phyloP scores from a whole-genome alignment of 2,797 vertebrate species.

The Sebastes ruberrimus region DNA sequence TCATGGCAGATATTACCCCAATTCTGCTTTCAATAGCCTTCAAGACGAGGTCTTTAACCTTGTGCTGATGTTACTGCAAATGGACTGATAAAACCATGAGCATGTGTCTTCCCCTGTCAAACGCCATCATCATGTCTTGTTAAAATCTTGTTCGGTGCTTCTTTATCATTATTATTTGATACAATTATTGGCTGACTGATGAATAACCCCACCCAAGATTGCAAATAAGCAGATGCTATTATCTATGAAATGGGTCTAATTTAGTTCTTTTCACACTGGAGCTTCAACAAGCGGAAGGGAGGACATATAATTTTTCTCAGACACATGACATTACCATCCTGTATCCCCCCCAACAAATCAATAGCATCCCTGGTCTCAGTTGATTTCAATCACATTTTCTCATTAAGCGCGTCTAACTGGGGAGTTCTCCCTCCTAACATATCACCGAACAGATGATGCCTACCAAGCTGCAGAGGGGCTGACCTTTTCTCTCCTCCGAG shows the following conservation, averaged over 20 bases:
- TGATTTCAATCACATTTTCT: constrained; percentile 55
- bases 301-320: background rate
- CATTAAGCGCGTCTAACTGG: constrained; percentile 39
- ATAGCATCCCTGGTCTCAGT: constrained; percentile 36
- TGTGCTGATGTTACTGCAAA: constrained; percentile 33
- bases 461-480: constrained; percentile 2
- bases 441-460: constrained; percentile 35
- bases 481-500: constrained; percentile 33
- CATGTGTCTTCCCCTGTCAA: constrained; percentile 15
- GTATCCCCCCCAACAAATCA: constrained; percentile 45
- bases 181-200: constrained; percentile 54
- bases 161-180: constrained; percentile 47
- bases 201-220: background rate
- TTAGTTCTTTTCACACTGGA: background rate
- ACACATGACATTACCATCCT: constrained; percentile 27
- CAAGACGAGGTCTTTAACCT: constrained; percentile 41
- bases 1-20: constrained; percentile 21
- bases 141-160: constrained; percentile 34
- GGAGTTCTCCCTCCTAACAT: constrained; percentile 22
- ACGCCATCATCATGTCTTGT: constrained; percentile 30
- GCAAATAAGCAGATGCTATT: constrained; percentile 3
- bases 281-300: background rate
- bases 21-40: constrained; percentile 31
- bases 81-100: background rate
- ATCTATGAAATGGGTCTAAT: constrained; percentile 2